Base-by-base conservation (phyloP, 2,797 vertebrate species). In the Lacerta agilis region DNA sequence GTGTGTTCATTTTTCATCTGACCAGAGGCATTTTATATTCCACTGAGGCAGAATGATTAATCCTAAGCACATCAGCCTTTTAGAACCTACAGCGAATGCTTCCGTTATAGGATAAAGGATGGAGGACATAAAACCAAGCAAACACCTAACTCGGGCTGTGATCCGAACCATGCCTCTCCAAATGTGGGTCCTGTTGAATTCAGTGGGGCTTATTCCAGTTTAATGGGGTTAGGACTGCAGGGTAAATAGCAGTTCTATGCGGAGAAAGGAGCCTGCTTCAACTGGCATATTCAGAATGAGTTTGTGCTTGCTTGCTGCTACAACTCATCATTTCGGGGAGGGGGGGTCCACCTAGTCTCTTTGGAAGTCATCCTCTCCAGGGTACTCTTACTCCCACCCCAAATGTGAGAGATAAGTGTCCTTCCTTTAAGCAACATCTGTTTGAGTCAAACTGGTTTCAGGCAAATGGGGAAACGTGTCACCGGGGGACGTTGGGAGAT, bases 31-130 rank as follows among this genome's bases (percentile, higher is more conserved):
- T 94, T 95, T 95, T 95, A 93, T 92, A 90, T 86, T 94, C 82
- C 92, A 90, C 94, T 90, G 90, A 93, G 92, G 92, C 93, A 93
- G 92, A 94, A 91, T 95, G 94, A 95, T 95, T 95, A 94, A 94
- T 95, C 95, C 93, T 94, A 95, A 95, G 94, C 84, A 94, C 87
- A 93, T 93, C 79, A 93, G 92, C 92, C 45, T 95, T 94, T 94
- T 94, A 91, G 93, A 94, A 91, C 94, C 93, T 94, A 0, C 0
- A 93, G 92, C 87, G 94, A 89, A 93, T 92, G 91, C 88, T 92
- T 94, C 90, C 92, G 89, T 87, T 94, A 91, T 1, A 49, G 11
- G 43, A 7, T 13, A 4, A 27, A 41, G 76, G 4, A 77, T 71
- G 9, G 29, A 71, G 67, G 69, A 13, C 13, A 6, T 72, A 15